Percentiles rank a stretch among this genome's conserved stretches.
Evolutionary conservation across 2,113 vertebrate genomes (phyloP).

Genomic region (Theristicus caerulescens): DNA sequence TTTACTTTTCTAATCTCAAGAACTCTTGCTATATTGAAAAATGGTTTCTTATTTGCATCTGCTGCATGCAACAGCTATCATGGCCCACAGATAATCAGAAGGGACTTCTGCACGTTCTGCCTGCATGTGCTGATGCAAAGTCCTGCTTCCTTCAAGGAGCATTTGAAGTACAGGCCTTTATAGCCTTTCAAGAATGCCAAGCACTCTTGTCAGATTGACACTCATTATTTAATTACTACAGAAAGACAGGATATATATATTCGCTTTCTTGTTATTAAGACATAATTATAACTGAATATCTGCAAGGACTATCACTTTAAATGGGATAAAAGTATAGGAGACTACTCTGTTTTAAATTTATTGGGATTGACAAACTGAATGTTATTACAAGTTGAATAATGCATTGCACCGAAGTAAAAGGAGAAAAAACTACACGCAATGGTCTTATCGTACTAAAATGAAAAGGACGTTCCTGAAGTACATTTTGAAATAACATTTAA

Average conservation of each 20-base stretch:
- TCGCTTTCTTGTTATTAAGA: background rate
- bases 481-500: background rate
- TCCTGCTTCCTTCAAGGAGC: background rate
- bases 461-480: background rate
- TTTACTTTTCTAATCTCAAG: background rate
- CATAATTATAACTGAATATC: background rate
- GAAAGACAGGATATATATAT: background rate
- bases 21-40: background rate
- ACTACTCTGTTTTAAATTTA: background rate
- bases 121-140: background rate
- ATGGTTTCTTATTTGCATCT: background rate
- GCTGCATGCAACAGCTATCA: fast-evolving
- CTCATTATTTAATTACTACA: background rate
- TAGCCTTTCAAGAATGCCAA: background rate
- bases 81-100: background rate
- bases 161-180: background rate
- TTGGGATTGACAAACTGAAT: background rate
- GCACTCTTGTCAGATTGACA: background rate
- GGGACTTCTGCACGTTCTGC: background rate
- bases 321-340: background rate
- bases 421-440: background rate
- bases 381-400: background rate
- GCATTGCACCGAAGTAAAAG: background rate
- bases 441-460: background rate
- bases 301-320: background rate